Evolutionary conservation across 1,140 invertebrate species (phyloP).

Genomic region (Berghia stephanieae): DNA sequence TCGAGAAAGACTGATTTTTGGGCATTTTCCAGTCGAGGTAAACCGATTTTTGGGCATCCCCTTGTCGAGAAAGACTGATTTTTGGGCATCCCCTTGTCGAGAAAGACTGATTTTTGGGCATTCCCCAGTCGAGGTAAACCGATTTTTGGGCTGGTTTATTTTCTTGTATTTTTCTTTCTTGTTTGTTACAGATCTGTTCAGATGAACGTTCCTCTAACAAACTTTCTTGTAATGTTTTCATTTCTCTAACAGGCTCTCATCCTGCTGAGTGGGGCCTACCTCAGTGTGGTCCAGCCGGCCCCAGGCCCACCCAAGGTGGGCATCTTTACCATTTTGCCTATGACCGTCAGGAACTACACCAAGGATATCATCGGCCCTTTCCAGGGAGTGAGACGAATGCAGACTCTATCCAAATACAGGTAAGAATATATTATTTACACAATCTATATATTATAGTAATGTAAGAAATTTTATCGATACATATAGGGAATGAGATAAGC

Average conservation of each 20-base stretch:
- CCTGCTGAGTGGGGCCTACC: slow-evolving; percentile 11
- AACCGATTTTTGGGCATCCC: too few species aligned
- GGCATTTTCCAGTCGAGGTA: too few species aligned
- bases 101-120: not conserved
- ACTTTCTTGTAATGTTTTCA: not conserved
- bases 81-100: too few species aligned
- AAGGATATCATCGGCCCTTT: not conserved
- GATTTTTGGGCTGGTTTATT: too few species aligned
- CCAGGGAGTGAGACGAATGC: not conserved
- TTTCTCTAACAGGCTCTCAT: slow-evolving; percentile 16
- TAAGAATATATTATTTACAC: not conserved
- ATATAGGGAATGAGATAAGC: too few species aligned
- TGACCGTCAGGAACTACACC: not conserved
- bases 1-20: too few species aligned
- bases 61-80: too few species aligned
- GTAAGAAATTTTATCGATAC: too few species aligned
- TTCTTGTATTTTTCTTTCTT: too few species aligned
- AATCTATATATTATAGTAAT: not conserved
- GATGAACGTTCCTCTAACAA: too few species aligned
- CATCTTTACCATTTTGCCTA: not conserved
- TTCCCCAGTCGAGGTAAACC: not conserved
- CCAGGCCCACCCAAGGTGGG: not conserved
- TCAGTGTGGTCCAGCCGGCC: slow-evolving; percentile 17
- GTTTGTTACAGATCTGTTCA: too few species aligned
- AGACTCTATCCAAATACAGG: too few species aligned